Conservation (phyloP, 1,140 invertebrate species). For the Phymastichus coffea region DNA sequence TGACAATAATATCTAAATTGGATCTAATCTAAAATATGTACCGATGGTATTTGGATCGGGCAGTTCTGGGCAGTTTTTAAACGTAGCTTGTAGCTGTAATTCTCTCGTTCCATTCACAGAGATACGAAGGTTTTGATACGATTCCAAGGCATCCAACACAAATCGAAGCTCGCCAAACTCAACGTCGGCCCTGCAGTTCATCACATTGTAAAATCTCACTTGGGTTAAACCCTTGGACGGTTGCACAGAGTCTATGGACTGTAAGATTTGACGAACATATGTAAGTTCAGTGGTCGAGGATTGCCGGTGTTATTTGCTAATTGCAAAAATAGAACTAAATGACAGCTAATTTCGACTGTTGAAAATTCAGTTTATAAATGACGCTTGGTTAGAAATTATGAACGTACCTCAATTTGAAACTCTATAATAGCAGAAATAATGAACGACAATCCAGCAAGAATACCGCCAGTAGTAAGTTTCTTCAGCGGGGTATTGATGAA, state of each 20-base stretch:
- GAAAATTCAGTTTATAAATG: not conserved
- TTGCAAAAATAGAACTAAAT: conserved; percentile 5
- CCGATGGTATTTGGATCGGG: not conserved
- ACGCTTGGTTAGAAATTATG: not conserved
- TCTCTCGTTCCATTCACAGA: not conserved
- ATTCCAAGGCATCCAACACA: conserved; percentile 35
- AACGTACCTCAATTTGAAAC: conserved; percentile 69
- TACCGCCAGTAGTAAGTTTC: conserved; percentile 77
- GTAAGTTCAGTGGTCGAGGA: no score
- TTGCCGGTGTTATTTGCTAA: no score
- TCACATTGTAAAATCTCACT: conserved; percentile 71
- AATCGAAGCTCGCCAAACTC: conserved; percentile 7
- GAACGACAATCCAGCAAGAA: conserved; percentile 82
- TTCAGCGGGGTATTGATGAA: conserved; percentile 68
- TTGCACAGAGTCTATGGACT: conserved; percentile 68
- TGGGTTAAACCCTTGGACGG: conserved; percentile 63
- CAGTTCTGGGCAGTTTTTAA: not conserved
- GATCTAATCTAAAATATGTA: no score
- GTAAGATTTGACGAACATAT: no score
- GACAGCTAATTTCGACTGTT: conserved; percentile 2
- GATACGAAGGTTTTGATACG: conserved; percentile 45
- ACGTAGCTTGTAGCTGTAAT: conserved; percentile 3
- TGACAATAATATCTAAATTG: no score
- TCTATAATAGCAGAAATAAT: conserved; percentile 85
- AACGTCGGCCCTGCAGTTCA: conserved; percentile 47